Percentiles rank a stretch among this genome's conserved stretches.
phyloP scores from a whole-genome alignment of 2,113 vertebrate genomes.

The Fulmarus glacialis region DNA sequence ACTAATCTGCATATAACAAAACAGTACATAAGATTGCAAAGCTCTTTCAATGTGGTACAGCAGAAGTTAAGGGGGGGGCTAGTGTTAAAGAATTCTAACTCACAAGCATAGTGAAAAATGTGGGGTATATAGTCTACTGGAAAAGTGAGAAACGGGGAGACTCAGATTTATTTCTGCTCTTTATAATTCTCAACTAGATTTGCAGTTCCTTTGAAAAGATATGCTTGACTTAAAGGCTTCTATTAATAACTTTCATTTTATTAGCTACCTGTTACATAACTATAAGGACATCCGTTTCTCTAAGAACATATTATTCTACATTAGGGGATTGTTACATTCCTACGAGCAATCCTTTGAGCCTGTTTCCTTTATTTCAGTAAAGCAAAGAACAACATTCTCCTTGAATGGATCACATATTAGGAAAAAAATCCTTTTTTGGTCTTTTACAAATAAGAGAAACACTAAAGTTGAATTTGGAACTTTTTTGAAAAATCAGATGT shows the following conservation, averaged over 20 bases:
- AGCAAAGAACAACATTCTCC: background rate
- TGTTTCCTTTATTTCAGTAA: background rate
- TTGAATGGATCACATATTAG: background rate
- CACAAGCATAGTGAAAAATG: background rate
- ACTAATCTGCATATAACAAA: constrained; percentile 18
- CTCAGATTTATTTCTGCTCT: background rate
- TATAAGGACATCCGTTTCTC: background rate
- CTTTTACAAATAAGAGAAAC: background rate
- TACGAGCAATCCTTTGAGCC: background rate
- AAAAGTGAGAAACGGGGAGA: background rate
- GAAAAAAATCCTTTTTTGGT: background rate
- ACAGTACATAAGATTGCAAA: background rate
- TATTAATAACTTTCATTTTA: background rate
- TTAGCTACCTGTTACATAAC: background rate
- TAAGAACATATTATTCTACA: background rate
- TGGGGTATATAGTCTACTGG: background rate
- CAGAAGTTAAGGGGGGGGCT: background rate
- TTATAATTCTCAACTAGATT: background rate
- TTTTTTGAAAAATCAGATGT: fast-evolving
- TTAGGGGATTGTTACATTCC: background rate
- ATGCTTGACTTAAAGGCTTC: background rate
- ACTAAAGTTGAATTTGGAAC: background rate
- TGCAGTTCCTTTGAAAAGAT: background rate
- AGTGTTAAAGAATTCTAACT: background rate
- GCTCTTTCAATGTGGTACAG: background rate